Conservation (phyloP, 2,113 vertebrate genomes). For the Pelecanus crispus region DNA sequence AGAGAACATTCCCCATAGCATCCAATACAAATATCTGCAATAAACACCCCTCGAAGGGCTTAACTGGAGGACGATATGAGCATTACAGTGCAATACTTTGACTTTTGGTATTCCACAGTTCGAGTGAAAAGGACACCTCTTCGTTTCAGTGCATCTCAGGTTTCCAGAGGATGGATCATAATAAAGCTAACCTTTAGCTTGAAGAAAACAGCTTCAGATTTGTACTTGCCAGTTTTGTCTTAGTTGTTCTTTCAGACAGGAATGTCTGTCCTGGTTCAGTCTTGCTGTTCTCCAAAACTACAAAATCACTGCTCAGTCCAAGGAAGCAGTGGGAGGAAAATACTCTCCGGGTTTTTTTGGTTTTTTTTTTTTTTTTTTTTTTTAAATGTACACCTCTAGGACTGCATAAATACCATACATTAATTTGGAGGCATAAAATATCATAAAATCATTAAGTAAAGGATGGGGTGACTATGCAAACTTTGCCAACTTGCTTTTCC, state of each 20-base stretch:
- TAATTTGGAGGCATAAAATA: background rate
- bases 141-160: background rate
- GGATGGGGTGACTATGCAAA: background rate
- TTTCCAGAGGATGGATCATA: background rate
- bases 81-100: background rate
- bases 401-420: background rate
- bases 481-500: background rate
- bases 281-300: background rate
- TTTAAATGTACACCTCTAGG: background rate
- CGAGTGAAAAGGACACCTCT: background rate
- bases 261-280: background rate
- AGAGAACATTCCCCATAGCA: background rate
- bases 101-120: background rate
- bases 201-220: background rate
- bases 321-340: background rate
- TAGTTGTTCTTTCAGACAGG: background rate
- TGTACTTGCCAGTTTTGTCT: background rate
- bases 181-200: background rate
- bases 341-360: no score
- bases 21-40: constrained; percentile 42
- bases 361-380: background rate
- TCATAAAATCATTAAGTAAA: background rate
- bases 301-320: background rate
- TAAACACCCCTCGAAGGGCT: background rate
- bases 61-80: background rate